Conservation (phyloP, 2,888 invertebrate genomes). For the Seira sanloemensis region DNA sequence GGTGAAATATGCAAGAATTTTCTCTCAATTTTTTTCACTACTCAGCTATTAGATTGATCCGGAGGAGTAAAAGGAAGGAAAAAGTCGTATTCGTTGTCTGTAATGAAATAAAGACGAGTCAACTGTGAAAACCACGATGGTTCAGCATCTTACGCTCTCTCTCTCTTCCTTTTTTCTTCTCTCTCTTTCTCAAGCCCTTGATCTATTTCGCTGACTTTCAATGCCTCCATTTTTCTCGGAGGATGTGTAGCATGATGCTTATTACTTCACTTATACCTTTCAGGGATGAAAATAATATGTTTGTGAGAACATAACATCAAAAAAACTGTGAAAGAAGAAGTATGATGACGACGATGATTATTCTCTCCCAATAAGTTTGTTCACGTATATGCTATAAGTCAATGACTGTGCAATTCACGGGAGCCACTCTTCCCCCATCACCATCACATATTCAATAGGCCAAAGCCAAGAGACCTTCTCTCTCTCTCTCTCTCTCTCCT, state of each 20-base stretch:
- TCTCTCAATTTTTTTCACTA: constrained; percentile 11
- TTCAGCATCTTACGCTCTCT: not conserved
- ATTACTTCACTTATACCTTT: constrained; percentile 14
- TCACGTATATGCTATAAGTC: no score
- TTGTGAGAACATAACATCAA: constrained; percentile 16
- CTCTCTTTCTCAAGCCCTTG: not conserved
- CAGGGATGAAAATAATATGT: constrained; percentile 13
- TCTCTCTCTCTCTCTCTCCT: not conserved
- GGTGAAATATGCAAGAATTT: constrained; percentile 46
- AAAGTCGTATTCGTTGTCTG: not conserved
- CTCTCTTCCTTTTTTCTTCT: no score
- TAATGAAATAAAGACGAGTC: constrained; percentile 43
- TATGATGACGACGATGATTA: constrained; percentile 9
- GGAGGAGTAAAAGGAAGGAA: constrained; percentile 20
- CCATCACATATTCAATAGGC: constrained; percentile 1
- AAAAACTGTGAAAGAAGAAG: not conserved
- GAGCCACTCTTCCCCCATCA: not conserved
- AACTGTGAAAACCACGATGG: constrained; percentile 36
- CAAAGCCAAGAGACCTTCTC: not conserved
- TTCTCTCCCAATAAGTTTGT: constrained; percentile 7
- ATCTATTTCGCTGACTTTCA: constrained; percentile 11
- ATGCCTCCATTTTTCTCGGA: not conserved
- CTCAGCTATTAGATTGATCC: constrained; percentile 13
- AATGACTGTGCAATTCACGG: no score
- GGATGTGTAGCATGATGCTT: constrained; percentile 6